phyloP scores from a whole-genome alignment of 2,113 vertebrate genomes.

The Phodopus roborovskii region DNA sequence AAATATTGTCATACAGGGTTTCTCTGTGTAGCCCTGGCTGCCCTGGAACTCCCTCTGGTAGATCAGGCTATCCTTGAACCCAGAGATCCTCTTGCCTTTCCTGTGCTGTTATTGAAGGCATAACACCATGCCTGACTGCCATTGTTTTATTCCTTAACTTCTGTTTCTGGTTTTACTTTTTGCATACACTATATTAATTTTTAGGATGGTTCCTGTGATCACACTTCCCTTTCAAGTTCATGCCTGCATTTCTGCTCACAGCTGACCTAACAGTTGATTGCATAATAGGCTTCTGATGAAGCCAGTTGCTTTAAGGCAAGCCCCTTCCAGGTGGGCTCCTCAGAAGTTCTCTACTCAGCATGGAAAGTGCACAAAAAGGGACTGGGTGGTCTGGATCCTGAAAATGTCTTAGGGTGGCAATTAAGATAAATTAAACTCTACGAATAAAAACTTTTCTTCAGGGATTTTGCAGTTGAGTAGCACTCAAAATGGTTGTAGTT shows the following conservation, averaged over 20 bases:
- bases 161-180: conserved; percentile 45
- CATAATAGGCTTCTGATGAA: conserved; percentile 11
- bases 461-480: conserved; percentile 10
- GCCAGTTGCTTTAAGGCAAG: not conserved
- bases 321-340: not conserved
- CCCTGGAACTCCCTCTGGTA: not conserved
- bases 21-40: not conserved
- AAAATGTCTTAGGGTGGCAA: not conserved
- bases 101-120: not conserved
- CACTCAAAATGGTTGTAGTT: conserved; percentile 5
- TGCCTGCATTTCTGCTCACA: conserved; percentile 47
- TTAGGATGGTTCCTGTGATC: not conserved
- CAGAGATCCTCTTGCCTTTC: not conserved
- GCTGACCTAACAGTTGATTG: not conserved
- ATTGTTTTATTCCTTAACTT: not conserved
- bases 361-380: not conserved
- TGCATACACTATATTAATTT: not conserved
- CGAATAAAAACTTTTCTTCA: conserved; percentile 9
- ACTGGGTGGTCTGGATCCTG: not conserved
- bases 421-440: conserved; percentile 1
- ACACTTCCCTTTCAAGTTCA: not conserved
- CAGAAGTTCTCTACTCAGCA: not conserved
- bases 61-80: not conserved
- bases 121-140: not conserved
- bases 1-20: not conserved